Evolutionary conservation across 2,113 vertebrate species (phyloP).

Genomic region (Thunnus thynnus): DNA sequence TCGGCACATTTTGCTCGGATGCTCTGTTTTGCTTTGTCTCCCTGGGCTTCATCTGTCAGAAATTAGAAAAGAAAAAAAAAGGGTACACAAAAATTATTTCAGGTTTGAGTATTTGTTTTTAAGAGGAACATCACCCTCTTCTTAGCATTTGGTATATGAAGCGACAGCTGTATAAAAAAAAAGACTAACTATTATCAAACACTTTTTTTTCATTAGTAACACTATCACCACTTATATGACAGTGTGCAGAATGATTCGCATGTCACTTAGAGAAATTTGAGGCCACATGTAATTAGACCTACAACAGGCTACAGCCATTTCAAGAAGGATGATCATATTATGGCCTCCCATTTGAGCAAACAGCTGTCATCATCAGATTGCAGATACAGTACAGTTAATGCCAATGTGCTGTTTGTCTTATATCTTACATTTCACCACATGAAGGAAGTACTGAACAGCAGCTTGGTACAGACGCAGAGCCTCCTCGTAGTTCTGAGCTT

Average conservation of each 20-base stretch:
- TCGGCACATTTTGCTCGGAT: conserved; percentile 94
- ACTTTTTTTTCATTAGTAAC: not conserved
- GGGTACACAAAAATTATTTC: not conserved
- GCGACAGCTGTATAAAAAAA: too few relatives aligned
- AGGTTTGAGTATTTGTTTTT: not conserved
- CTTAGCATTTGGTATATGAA: not conserved
- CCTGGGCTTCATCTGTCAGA: conserved; percentile 93
- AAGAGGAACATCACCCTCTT: not conserved
- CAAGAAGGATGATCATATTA: not conserved
- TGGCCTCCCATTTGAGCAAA: not conserved
- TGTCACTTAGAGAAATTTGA: not conserved
- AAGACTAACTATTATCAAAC: too few relatives aligned
- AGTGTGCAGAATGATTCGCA: not conserved
- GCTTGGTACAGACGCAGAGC: conserved; percentile 94
- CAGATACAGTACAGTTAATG: not conserved
- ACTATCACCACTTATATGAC: not conserved
- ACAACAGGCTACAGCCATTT: not conserved
- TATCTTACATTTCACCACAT: conserved; percentile 96
- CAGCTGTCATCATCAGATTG: not conserved
- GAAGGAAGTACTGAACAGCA: conserved; percentile 96
- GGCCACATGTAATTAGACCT: not conserved
- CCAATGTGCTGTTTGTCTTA: not conserved
- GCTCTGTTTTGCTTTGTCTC: conserved; percentile 94
- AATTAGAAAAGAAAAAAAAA: conserved; percentile 31
- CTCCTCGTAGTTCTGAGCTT: conserved; percentile 96